phyloP scores from a whole-genome alignment of 2,113 vertebrate genomes.

The Eudyptes chrysolophus region DNA sequence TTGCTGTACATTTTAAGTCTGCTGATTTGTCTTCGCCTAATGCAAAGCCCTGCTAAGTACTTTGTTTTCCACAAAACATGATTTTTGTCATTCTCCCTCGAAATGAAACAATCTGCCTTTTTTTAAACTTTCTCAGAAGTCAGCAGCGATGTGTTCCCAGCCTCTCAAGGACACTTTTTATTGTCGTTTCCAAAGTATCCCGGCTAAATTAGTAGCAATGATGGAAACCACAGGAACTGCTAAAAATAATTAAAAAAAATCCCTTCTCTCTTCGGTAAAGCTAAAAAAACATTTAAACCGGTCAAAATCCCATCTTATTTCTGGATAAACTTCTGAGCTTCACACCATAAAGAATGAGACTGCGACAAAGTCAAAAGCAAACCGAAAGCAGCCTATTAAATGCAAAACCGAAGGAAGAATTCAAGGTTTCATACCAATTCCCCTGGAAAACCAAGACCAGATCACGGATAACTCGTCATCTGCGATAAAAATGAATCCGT shows the following conservation, averaged over 20 bases:
- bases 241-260: neutral
- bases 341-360: neutral
- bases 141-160: neutral
- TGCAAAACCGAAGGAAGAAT: neutral
- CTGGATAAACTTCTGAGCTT: neutral
- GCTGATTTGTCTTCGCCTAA: neutral
- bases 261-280: neutral
- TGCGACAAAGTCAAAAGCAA: neutral
- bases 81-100: neutral
- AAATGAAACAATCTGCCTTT: neutral
- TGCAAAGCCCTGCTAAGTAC: neutral
- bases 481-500: neutral
- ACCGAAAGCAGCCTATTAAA: accelerated
- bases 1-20: neutral
- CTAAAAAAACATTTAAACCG: neutral
- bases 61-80: neutral
- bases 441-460: neutral
- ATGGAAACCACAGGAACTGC: neutral
- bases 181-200: neutral
- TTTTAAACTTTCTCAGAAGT: neutral
- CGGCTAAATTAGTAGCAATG: neutral
- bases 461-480: neutral
- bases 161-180: neutral
- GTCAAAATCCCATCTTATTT: neutral
- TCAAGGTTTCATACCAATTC: neutral